Evolutionary conservation across 1,140 invertebrate genomes (phyloP), one percentile per base, ranked within the genome.

Genomic region (Bathynomus jamesi): DNA sequence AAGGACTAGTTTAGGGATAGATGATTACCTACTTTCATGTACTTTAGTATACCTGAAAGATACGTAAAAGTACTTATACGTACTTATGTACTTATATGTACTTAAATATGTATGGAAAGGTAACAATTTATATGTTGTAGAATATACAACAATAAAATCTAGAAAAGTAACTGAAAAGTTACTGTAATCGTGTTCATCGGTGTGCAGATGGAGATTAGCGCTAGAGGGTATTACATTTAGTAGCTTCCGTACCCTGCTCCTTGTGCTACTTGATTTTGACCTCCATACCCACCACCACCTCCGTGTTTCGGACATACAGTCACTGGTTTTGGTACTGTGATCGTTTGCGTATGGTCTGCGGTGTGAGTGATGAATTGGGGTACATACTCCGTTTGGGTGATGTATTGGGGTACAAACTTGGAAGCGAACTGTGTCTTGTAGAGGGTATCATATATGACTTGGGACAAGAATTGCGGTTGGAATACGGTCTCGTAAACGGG

Each of bases 31-130:
- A 25, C 24, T 21, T 63, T 25, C 13, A 63, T 11, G 11, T 25
- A 25, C 4, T 21, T 63, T 25, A 63, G 11, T 63, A 25, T 63
- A 63, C 8, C 11, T 0, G 13, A 10, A 28, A 64, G 24, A 64
- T 64, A 64, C 13, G n/a, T 64, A 11, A 17, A 28, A 4, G 5
- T 29, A 25, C 25, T 21, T 63, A 63, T 63, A 63, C 27, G 27
- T 63, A 63, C 27, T 21, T 63, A 63, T 63, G 27, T 63, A 63
- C 27, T 21, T 63, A 63, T 63, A 63, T 63, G 27, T 63, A 63
- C 27, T 21, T 63, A 63, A 2, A 3, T 3, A 53, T 5, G 21
- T 53, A 53, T 53, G 21, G 13, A 53, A 27, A 64, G 25, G 28
- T 64, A 64, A 27, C 25, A 27, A 64, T 64, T 27, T 64, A 64